Conservation (phyloP, 2,113 vertebrate genomes). For the Ramphastos sulfuratus region DNA sequence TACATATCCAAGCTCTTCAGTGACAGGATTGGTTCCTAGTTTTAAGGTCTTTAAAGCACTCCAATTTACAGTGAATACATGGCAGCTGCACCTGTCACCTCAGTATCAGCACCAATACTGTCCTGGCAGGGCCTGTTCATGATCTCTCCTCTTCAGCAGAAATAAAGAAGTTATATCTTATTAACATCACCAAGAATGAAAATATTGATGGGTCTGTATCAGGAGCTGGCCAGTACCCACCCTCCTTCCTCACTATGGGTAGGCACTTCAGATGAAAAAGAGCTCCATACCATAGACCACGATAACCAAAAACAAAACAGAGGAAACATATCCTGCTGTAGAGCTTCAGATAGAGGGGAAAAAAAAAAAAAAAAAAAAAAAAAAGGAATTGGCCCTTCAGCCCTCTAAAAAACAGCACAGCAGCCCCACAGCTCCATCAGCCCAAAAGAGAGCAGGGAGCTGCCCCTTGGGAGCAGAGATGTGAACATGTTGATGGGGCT, state of each 20-base stretch:
- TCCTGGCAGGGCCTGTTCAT: neutral
- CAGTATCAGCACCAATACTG: neutral
- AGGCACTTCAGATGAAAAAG: neutral
- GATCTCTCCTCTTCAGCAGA: neutral
- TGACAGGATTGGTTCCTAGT: neutral
- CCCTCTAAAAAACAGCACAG: neutral
- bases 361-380: neutral
- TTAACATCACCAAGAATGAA: neutral
- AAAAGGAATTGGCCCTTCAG: neutral
- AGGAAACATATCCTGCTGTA: neutral
- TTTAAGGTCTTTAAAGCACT: neutral
- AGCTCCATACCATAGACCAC: neutral
- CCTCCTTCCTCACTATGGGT: neutral
- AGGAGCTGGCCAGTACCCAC: neutral
- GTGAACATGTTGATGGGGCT: accelerated
- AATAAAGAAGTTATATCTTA: neutral
- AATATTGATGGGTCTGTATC: neutral
- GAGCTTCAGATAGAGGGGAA: neutral
- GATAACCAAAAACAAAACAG: neutral
- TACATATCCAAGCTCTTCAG: neutral
- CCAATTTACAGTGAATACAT: accelerated
- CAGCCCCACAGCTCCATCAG: neutral
- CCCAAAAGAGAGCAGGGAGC: neutral
- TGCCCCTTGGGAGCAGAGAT: neutral
- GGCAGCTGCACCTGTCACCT: neutral